Percentiles rank a stretch among this genome's conserved stretches.
Evolutionary conservation across 2,888 invertebrate species (phyloP).

Genomic region (Hydroisotoma schaefferi): DNA sequence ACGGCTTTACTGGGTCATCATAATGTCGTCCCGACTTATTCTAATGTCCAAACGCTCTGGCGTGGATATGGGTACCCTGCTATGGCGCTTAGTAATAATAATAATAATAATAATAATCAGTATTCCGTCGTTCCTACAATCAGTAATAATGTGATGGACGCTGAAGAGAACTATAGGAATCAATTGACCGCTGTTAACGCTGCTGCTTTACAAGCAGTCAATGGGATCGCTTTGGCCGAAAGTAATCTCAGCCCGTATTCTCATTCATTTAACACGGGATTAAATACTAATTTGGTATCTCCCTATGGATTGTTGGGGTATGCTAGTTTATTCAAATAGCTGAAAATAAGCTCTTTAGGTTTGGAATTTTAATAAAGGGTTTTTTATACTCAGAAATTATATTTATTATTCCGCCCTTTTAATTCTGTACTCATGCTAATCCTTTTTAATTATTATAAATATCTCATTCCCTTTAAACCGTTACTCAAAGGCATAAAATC

Average conservation of each 20-base stretch:
- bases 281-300: not conserved
- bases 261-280: not conserved
- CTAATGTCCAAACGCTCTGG: no score
- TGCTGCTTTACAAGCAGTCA: conserved; percentile 13
- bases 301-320: not conserved
- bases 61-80: not conserved
- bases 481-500: no score
- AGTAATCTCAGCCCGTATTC: not conserved
- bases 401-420: not conserved
- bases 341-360: not conserved
- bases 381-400: not conserved
- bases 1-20: no score
- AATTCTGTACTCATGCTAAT: no score
- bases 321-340: not conserved
- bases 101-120: no score
- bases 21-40: no score
- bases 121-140: no score
- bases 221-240: conserved; percentile 5
- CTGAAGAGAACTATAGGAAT: conserved; percentile 6
- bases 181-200: conserved; percentile 9
- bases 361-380: not conserved
- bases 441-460: no score
- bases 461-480: no score
- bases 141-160: no score
- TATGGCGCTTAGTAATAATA: not conserved